Base-by-base conservation (phyloP, 1,140 invertebrate genomes). In the Megalopta genalis region DNA sequence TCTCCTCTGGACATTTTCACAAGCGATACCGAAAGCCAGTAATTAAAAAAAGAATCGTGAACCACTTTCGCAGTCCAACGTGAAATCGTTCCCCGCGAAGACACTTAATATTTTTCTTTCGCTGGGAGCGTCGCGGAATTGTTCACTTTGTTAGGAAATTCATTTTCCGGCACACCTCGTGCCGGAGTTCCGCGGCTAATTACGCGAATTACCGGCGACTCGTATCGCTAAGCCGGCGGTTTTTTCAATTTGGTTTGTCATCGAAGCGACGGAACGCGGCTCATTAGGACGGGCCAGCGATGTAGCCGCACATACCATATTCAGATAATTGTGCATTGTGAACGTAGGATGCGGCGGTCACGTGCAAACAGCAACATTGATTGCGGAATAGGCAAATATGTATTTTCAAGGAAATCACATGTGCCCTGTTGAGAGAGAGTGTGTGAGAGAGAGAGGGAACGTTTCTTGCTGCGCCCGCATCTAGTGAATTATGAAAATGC, bases 341-440 rank as follows among this genome's bases (percentile, higher is more conserved):
- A 75, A 32, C 23, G 46, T 10, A 25, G 27, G 67, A 70, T 7
- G 74, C 42, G 60, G 54, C 25, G 46, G 25, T 27, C 18, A 66
- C 75, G 75, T 37, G 75, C 75, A 77, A 77, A 77, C 75, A 77
- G 25, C 39, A 6, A 39, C 75, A 77, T 70, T 70, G 75, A 77
- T 70, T 70, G 66, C 66, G 25, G 75, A 39, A 77, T 70, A 70
- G 57, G 75, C 57, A 69, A 77, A 62, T 77, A 77, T 70, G 75
- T 77, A 70, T 66, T 46, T 27, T 70, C n/a, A 39, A 77, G 75
- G 66, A 77, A 77, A 77, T 69, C 75, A 70, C 25, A 39, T 27
- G 54, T 32, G 9, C 6, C 8, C 25, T 1, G 14, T 18, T 8
- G 63, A 75, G n/a, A n/a, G n/a, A n/a, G n/a, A n/a, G n/a, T n/a